Evolutionary conservation across 2,797 vertebrate species (phyloP), one percentile per base, ranked within the genome.

Genomic region (Corythornis leucogaster): DNA sequence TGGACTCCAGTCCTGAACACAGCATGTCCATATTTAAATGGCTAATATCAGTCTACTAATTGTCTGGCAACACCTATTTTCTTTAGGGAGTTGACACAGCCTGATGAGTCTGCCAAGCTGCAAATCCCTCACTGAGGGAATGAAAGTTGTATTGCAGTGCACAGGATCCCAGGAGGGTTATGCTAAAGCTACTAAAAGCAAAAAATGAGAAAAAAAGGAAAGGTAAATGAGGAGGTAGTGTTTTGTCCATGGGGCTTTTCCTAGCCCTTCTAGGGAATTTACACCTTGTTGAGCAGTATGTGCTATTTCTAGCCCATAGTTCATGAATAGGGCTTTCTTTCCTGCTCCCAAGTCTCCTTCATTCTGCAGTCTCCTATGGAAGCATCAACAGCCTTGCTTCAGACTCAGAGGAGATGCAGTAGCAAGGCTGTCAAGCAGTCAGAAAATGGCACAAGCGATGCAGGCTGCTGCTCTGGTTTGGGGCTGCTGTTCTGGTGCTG

Each of bases 301-400:
- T 74, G 80, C 76, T 94, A 57, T 97, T 97, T 97, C 90, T 85
- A 94, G 85, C 76, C 64, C 71, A 53, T 35, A 17, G 38, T 85
- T 95, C 79, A 95, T 93, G 92, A 97, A 96, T 93, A 74, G 69
- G 35, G 43, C 86, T 91, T 95, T 96, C 70, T 95, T 92, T 74
- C 63, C 68, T 2, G 0, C 33, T 73, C 66, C 43, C 63, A 31
- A 74, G 38, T 69, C 59, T 74, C 87, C 78, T 84, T 94, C 58
- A 74, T 94, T 96, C 95, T 93, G 58, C 83, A 92, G 61, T 59
- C 61, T 86, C 38, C 13, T 85, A 59, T 85, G 93, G 66, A 93
- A 88, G 33, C 69, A 88, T 87, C 55, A 30, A 53, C 78, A 82
- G 25, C 31, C 67, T 88, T 79, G 11, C 55, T 77, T 55, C 35